Base-by-base conservation (phyloP, 1,140 invertebrate genomes). In the Drosophila albomicans region DNA sequence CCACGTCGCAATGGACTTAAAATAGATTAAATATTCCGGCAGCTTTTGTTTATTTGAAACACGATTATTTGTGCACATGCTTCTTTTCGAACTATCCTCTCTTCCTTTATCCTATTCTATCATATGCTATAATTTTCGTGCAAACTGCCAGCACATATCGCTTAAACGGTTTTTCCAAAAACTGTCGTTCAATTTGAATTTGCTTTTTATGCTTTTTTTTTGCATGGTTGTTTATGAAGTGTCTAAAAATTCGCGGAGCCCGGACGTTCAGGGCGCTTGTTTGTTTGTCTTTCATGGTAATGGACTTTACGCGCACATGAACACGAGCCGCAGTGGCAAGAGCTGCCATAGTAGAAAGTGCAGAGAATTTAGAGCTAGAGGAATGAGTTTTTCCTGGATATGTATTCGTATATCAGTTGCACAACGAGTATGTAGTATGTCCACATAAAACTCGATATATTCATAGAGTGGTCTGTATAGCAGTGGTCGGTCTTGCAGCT, bases 281-380 rank as follows among this genome's bases (percentile, higher is more conserved):
- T 87, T 88, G 82, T 87, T 87, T 80, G 84, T 72, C 77, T 82
- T 88, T 82, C 84, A 87, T 82, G 82, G 82, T 87, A 82, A 88
- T 88, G 82, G 82, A 87, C 82, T 87, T 88, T 88, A 80, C 84
- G 84, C 79, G 58, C 73, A 79, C 68, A 74, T 80, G 77, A 67
- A 68, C 82, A 77, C 61, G 45, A 82, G 72, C 51, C 52, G 54
- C 11, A 49, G 25, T 52, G 49, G 20, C 25, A 35, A 8, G 46
- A 20, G 15, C 20, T 46, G 43, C 30, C 38, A 20, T 10, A 67
- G 30, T 46, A 69, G 65, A n/a, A 51, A 52, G 38, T 32, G 32
- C 48, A 52, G 6, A 15, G 28, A 73, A 67, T 58, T 52, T 46
- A 52, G 58, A 35, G 62, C 16, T 46, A n/a, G 10, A 38, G 41